Percentiles rank a stretch among this genome's conserved stretches.
phyloP scores from a whole-genome alignment of 37 sponge, comb jelly and placozoan species.

The Cladorhizidae sp. region DNA sequence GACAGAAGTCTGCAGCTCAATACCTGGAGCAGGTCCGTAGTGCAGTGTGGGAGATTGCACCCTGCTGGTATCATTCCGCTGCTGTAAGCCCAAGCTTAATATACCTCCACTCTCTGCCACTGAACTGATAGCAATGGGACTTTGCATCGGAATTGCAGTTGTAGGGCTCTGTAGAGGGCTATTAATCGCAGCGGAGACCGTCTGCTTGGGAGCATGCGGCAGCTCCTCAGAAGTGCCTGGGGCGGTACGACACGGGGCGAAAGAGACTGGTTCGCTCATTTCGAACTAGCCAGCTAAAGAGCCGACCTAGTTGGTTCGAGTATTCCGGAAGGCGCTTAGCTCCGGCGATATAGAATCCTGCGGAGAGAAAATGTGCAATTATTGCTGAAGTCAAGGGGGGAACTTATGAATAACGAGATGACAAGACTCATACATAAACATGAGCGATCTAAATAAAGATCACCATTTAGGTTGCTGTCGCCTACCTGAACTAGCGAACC shows the following conservation, averaged over 20 bases:
- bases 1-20: conserved; percentile 1
- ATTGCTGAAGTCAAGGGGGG: too few species aligned
- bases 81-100: not conserved
- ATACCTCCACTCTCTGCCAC: not conserved
- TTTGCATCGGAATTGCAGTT: conserved; percentile 22
- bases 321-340: too few species aligned
- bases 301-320: too few species aligned
- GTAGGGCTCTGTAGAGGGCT: conserved; percentile 69
- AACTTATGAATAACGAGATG: too few species aligned
- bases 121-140: conserved; percentile 15
- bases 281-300: too few species aligned
- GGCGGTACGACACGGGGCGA: not conserved
- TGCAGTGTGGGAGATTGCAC: conserved; percentile 14
- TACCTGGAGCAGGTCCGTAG: conserved; percentile 7
- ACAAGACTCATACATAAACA: conserved; percentile 16
- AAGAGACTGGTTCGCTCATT: not conserved
- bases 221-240: not conserved
- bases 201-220: not conserved
- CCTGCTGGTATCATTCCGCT: not conserved
- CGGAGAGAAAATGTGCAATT: too few species aligned
- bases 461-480: too few species aligned
- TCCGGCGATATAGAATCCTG: too few species aligned
- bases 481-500: too few species aligned
- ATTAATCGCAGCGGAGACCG: not conserved
- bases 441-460: conserved; percentile 17